These are phyloP conservation scores for Smittia sp. DNA, from an alignment of 2,888 invertebrate genomes.

Conservation along the genomic window DNA sequence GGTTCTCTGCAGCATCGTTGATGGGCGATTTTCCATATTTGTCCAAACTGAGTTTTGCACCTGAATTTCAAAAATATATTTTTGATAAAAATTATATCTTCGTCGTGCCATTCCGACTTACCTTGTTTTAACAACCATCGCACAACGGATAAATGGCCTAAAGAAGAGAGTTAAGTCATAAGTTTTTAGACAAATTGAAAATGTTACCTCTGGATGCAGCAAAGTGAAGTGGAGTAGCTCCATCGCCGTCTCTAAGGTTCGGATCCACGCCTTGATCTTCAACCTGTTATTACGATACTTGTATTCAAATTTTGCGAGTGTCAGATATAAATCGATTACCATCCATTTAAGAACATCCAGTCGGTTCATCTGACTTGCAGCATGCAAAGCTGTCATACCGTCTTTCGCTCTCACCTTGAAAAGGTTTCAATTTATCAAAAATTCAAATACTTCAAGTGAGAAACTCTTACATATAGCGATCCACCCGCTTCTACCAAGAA, in stretches of 20 bases:
- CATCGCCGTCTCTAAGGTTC: constrained; percentile 82
- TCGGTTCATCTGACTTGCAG: constrained; percentile 86
- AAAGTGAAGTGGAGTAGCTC: constrained; percentile 85
- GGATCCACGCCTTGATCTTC: constrained; percentile 81
- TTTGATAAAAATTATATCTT: no score
- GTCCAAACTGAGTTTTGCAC: constrained; percentile 76
- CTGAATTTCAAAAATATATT: no score
- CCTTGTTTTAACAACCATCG: constrained; percentile 83
- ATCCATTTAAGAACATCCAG: constrained; percentile 85
- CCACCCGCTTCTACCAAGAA: constrained; percentile 84
- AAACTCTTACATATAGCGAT: constrained; percentile 63
- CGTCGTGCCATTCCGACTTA: no score
- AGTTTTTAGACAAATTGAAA: no score
- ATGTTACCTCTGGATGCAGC: constrained; percentile 72
- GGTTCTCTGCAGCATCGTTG: constrained; percentile 87
- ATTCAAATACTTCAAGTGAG: background rate
- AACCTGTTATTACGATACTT: constrained; percentile 57
- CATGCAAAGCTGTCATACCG: constrained; percentile 88
- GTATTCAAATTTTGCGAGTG: background rate
- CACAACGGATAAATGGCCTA: constrained; percentile 66
- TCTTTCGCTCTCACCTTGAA: constrained; percentile 65
- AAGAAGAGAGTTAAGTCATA: background rate
- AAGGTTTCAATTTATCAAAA: background rate
- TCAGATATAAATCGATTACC: constrained; percentile 58
- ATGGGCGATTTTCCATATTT: constrained; percentile 87